Conservation (phyloP, 2,797 vertebrate genomes). For the Dendrocincla fuliginosa region DNA sequence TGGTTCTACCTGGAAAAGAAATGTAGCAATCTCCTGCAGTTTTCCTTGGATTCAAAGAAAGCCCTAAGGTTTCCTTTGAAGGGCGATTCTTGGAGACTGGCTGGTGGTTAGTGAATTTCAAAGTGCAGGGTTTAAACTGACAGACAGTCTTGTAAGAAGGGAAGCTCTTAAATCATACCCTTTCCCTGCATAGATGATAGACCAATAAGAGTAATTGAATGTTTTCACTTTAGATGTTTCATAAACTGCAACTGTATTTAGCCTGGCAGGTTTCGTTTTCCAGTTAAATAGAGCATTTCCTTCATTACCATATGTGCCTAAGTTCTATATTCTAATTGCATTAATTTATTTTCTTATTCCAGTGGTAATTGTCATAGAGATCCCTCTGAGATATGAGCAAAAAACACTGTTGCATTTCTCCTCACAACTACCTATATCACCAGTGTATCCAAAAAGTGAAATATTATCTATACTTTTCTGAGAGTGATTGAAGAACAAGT, state of each 20-base stretch:
- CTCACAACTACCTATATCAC: neutral
- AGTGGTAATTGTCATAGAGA: neutral
- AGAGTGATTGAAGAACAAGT: neutral
- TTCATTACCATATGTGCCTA: neutral
- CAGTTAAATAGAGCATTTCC: neutral
- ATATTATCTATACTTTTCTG: neutral
- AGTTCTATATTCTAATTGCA: neutral
- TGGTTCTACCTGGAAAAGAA: neutral
- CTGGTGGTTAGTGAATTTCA: neutral
- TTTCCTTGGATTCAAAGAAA: constrained; percentile 1
- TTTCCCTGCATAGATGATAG: neutral
- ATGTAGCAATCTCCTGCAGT: neutral
- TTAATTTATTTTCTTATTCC: neutral
- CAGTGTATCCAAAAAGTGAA: neutral
- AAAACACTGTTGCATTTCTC: neutral
- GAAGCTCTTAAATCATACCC: neutral
- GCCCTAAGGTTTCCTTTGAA: constrained; percentile 8
- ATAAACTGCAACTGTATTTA: neutral
- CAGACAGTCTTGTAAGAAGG: neutral
- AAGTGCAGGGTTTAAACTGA: neutral
- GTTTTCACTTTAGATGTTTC: neutral
- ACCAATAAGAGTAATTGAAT: neutral
- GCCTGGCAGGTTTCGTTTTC: neutral
- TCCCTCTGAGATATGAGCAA: neutral
- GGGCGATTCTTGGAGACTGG: neutral